Conservation (phyloP, 2,797 vertebrate species). For the Argya squamiceps region DNA sequence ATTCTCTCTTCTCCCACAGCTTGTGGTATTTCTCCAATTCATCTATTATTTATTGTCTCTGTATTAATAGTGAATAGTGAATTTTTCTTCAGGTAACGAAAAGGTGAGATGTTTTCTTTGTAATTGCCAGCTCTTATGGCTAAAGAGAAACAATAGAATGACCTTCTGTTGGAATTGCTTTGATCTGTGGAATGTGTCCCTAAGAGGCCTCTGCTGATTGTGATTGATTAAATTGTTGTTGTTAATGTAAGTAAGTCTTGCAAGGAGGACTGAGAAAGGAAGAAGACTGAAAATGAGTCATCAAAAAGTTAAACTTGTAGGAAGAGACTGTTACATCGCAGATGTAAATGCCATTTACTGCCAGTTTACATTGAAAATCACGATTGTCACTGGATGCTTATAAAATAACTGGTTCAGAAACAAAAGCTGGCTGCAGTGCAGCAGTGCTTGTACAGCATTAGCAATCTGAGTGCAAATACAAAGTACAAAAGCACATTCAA, state of each 20-base stretch:
- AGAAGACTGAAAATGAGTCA: neutral
- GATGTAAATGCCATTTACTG: neutral
- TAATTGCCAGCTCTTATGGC: neutral
- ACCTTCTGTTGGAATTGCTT: neutral
- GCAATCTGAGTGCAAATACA: neutral
- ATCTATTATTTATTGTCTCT: neutral
- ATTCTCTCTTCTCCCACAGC: neutral
- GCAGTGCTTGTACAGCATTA: neutral
- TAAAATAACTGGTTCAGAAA: neutral
- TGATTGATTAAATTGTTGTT: neutral
- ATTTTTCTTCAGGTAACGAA: neutral
- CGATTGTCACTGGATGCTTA: neutral
- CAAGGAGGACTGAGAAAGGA: neutral
- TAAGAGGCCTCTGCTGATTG: neutral
- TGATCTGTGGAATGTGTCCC: constrained; percentile 27
- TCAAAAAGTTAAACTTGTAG: neutral
- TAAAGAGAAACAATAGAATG: neutral
- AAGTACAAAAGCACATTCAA: neutral
- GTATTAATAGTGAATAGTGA: neutral
- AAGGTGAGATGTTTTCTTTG: constrained; percentile 11
- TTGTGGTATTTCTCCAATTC: neutral
- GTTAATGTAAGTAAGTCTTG: neutral
- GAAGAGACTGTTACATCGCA: neutral
- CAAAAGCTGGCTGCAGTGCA: neutral
- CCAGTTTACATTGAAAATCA: neutral